These are phyloP conservation scores for Kuschelorhynchus macadamiae DNA, from an alignment of 2,888 invertebrate species.

Conservation along the genomic window DNA sequence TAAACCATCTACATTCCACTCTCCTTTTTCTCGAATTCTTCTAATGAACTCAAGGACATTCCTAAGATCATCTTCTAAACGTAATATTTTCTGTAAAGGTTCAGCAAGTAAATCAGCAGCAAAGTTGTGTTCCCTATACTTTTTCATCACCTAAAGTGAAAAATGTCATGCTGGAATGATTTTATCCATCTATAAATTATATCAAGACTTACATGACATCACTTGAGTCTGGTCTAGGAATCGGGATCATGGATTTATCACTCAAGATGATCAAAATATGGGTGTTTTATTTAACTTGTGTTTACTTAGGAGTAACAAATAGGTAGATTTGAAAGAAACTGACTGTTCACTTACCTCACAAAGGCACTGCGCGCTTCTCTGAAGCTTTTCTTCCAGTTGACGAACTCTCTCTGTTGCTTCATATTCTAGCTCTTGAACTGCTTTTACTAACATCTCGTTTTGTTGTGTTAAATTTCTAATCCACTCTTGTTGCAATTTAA, in stretches of 20 bases:
- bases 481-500: slow-evolving; percentile 76
- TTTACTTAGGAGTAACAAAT: too few relatives aligned
- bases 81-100: slow-evolving; percentile 63
- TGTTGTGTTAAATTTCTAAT: slow-evolving; percentile 78
- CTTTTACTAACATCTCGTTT: slow-evolving; percentile 77
- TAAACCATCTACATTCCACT: slow-evolving; percentile 67
- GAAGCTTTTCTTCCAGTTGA: slow-evolving; percentile 71
- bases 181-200: background rate
- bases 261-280: slow-evolving; percentile 51
- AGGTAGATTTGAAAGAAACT: slow-evolving; percentile 8
- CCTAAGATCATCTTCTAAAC: slow-evolving; percentile 65
- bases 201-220: slow-evolving; percentile 26
- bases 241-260: slow-evolving; percentile 42
- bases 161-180: slow-evolving; percentile 36
- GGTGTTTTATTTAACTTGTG: background rate
- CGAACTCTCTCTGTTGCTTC: slow-evolving; percentile 75
- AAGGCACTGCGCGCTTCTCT: slow-evolving; percentile 67
- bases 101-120: slow-evolving; percentile 60
- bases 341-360: slow-evolving; percentile 60
- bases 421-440: slow-evolving; percentile 78
- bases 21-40: slow-evolving; percentile 64
- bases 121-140: slow-evolving; percentile 62
- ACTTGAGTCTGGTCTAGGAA: background rate
- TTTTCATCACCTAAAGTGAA: slow-evolving; percentile 64
- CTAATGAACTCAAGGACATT: slow-evolving; percentile 69